These are phyloP conservation scores for Odontocolon sp. DNA, from an alignment of 2,888 invertebrate genomes.

Conservation along the genomic window DNA sequence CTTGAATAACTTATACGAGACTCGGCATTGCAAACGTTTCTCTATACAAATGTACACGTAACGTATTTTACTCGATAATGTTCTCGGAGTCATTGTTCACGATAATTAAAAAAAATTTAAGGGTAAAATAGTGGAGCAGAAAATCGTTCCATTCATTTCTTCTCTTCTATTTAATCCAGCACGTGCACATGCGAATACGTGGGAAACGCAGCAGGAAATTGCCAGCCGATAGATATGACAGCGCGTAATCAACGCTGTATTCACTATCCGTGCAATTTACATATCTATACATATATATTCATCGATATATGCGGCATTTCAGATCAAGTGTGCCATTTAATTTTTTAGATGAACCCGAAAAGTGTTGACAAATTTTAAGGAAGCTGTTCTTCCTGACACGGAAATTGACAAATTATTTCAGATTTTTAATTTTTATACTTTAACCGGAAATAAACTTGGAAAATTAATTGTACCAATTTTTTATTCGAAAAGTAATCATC, in stretches of 20 bases:
- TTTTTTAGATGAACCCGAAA: too few relatives aligned
- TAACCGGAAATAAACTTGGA: too few relatives aligned
- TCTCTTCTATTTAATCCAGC: conserved; percentile 25
- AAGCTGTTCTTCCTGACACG: too few relatives aligned
- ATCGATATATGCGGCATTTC: too few relatives aligned
- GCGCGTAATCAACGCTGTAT: conserved; percentile 54
- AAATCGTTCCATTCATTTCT: not conserved
- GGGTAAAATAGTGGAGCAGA: not conserved
- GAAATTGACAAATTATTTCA: too few relatives aligned
- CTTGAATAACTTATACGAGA: conserved; percentile 48
- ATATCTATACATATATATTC: conserved; percentile 24
- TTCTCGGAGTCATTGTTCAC: not conserved
- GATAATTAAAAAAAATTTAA: conserved; percentile 17
- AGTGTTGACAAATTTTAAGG: too few relatives aligned
- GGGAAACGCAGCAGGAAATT: conserved; percentile 51
- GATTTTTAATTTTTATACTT: too few relatives aligned
- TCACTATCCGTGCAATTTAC: conserved; percentile 29
- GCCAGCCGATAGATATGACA: conserved; percentile 43
- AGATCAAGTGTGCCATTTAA: too few relatives aligned
- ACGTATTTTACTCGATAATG: conserved; percentile 24
- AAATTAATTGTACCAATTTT: too few relatives aligned
- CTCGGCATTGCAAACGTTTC: not conserved
- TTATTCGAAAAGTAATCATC: too few relatives aligned
- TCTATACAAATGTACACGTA: not conserved
- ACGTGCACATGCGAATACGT: conserved; percentile 42